A percentile compares a stretch with the other conserved stretches of the same genome.
phyloP scores from a whole-genome alignment of 2,888 invertebrate species.

The Zeuzera pyrina region DNA sequence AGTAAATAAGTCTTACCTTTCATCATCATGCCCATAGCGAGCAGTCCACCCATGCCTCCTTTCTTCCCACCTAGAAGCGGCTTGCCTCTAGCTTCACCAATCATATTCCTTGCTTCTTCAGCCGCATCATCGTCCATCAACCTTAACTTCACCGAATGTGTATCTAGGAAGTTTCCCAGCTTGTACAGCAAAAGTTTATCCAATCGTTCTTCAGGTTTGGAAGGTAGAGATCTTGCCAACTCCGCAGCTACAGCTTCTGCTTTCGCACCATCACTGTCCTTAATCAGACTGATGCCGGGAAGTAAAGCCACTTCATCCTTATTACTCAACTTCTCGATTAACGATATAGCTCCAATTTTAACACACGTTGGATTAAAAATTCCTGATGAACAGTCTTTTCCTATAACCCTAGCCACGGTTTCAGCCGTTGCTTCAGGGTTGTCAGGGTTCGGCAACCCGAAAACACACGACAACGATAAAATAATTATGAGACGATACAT shows the following conservation, averaged over 20 bases:
- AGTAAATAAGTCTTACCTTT: too few relatives aligned
- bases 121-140: slow-evolving; percentile 74
- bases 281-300: slow-evolving; percentile 74
- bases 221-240: slow-evolving; percentile 79
- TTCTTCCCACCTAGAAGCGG: slow-evolving; percentile 41
- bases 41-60: slow-evolving; percentile 59
- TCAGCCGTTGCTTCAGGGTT: slow-evolving; percentile 23
- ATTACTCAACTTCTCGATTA: slow-evolving; percentile 34
- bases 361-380: slow-evolving; percentile 37
- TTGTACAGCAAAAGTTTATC: slow-evolving; percentile 81
- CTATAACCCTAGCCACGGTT: slow-evolving; percentile 20
- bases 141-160: slow-evolving; percentile 79
- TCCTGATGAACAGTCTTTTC: slow-evolving; percentile 39
- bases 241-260: slow-evolving; percentile 69
- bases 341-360: slow-evolving; percentile 37
- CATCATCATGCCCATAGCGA: slow-evolving; percentile 72
- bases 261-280: slow-evolving; percentile 75
- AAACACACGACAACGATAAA: slow-evolving; percentile 21
- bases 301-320: slow-evolving; percentile 36
- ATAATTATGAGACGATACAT: slow-evolving; percentile 30
- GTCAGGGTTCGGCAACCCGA: slow-evolving; percentile 32
- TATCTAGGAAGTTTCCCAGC: slow-evolving; percentile 77
- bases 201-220: slow-evolving; percentile 79
- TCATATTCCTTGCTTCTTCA: slow-evolving; percentile 62
- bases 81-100: slow-evolving; percentile 52